phyloP scores from a whole-genome alignment of 2,113 vertebrate species.

The Puffinus mauretanicus region DNA sequence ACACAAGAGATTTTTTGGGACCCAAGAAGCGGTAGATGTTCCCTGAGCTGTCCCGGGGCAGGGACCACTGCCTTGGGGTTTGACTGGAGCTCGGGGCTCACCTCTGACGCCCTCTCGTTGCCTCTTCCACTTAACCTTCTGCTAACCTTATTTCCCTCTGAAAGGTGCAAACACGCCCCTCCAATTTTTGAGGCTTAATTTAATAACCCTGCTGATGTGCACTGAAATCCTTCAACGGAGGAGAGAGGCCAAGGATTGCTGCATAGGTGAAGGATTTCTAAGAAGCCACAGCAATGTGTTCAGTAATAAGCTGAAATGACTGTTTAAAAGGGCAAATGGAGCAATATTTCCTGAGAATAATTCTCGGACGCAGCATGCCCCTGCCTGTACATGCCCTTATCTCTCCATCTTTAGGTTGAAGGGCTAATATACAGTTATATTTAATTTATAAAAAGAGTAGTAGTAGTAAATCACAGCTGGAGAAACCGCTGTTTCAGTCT shows the following conservation, averaged over 20 bases:
- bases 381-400: neutral
- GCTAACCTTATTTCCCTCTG: neutral
- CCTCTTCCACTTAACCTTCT: neutral
- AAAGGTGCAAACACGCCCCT: neutral
- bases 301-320: neutral
- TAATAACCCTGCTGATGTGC: neutral
- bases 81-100: neutral
- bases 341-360: neutral
- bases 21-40: accelerated
- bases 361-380: neutral
- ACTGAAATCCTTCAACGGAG: neutral
- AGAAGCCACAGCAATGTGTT: neutral
- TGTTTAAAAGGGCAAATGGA: neutral
- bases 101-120: accelerated
- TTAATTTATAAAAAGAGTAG: neutral
- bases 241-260: neutral
- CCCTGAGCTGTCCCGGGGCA: neutral
- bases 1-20: neutral
- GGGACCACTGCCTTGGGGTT: neutral
- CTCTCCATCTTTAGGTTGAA: neutral
- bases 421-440: neutral
- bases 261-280: neutral
- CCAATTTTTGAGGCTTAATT: neutral
- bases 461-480: neutral
- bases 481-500: neutral